Evolutionary conservation across 2,888 invertebrate species (phyloP).

Genomic region (Marasmarcha lunaedactyla): DNA sequence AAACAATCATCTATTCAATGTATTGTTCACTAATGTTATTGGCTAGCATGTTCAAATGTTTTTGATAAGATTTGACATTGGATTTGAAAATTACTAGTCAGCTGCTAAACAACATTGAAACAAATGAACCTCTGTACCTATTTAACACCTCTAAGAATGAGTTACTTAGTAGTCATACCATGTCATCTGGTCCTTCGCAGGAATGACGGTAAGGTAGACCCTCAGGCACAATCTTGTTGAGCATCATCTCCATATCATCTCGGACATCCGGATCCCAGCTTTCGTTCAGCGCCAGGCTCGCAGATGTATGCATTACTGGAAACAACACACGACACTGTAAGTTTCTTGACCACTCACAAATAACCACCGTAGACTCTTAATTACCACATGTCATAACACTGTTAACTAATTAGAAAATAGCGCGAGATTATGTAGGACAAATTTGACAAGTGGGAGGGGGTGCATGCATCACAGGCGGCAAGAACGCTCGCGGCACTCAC

Average conservation of each 20-base stretch:
- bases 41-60: too few relatives aligned
- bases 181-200: conserved; percentile 98
- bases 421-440: conserved; percentile 31
- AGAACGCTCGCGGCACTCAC: conserved; percentile 72
- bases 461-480: conserved; percentile 54
- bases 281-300: conserved; percentile 96
- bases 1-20: too few relatives aligned
- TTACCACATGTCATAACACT: conserved; percentile 9
- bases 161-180: too few relatives aligned
- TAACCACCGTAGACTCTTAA: background rate
- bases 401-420: conserved; percentile 20
- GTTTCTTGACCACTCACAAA: background rate
- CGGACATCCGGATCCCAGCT: conserved; percentile 98
- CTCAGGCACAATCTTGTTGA: conserved; percentile 98
- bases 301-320: conserved; percentile 97
- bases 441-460: conserved; percentile 44
- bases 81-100: too few relatives aligned
- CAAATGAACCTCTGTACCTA: too few relatives aligned
- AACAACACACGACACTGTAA: conserved; percentile 25
- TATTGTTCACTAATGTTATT: too few relatives aligned
- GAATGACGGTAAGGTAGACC: conserved; percentile 95
- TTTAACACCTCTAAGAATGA: too few relatives aligned
- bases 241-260: conserved; percentile 99
- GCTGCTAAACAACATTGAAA: too few relatives aligned
- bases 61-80: too few relatives aligned